phyloP scores from a whole-genome alignment of 2,888 invertebrate genomes.

The Mesodorylaimus sp. region DNA sequence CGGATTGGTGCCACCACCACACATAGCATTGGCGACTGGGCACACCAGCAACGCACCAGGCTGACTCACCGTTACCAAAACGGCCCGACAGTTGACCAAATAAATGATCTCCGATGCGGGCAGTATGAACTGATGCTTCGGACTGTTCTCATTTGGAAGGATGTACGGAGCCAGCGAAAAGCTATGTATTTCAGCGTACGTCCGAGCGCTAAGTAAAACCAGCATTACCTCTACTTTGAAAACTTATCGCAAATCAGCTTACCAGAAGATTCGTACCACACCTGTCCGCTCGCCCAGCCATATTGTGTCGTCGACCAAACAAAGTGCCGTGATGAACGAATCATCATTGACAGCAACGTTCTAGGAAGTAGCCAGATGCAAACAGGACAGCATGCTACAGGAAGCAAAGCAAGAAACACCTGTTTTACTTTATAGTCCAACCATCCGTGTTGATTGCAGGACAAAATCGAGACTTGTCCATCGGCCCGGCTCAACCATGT shows the following conservation, averaged over 20 bases:
- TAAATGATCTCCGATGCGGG: conserved; percentile 8
- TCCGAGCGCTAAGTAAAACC: conserved; percentile 14
- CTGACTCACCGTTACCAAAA: conserved; percentile 5
- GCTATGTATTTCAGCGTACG: conserved; percentile 39
- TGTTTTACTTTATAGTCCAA: conserved; percentile 27
- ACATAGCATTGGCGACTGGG: conserved; percentile 7
- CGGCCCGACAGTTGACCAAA: conserved; percentile 1
- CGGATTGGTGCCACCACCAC: neutral
- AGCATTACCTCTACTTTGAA: conserved; percentile 6
- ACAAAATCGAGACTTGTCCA: conserved; percentile 25
- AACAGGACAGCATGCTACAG: too few species aligned
- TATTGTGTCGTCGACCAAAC: conserved; percentile 48
- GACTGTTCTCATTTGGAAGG: conserved; percentile 9
- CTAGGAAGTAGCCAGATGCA: conserved; percentile 15
- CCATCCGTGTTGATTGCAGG: conserved; percentile 28
- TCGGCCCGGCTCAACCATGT: conserved; percentile 23
- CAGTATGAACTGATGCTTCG: conserved; percentile 6
- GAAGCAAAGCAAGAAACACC: too few species aligned
- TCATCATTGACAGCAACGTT: conserved; percentile 18
- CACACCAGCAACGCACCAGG: conserved; percentile 10
- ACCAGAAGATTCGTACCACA: conserved; percentile 61
- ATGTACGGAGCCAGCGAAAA: conserved; percentile 43
- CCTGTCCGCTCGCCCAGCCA: conserved; percentile 80
- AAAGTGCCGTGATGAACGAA: conserved; percentile 41
- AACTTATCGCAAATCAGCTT: conserved; percentile 14